Evolutionary conservation across 2,797 vertebrate genomes (phyloP).

Genomic region (Lycodopsis pacificus): DNA sequence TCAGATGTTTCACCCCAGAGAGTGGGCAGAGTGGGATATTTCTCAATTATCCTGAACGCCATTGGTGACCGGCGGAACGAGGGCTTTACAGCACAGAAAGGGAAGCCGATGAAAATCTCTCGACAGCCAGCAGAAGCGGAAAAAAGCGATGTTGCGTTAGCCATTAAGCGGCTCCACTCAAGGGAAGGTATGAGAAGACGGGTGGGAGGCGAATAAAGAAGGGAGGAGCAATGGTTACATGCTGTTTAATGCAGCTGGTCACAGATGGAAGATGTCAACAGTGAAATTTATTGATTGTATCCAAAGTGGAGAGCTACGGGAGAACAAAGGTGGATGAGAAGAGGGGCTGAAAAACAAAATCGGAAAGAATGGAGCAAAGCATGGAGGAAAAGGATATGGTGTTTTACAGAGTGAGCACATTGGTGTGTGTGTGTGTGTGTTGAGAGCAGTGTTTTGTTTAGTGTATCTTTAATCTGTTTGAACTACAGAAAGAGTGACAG

Average conservation of each 20-base stretch:
- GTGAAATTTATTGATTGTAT: constrained; percentile 48
- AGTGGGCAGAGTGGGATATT: constrained; percentile 66
- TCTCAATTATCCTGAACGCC: constrained; percentile 67
- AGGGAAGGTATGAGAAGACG: constrained; percentile 51
- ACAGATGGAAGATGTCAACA: constrained; percentile 43
- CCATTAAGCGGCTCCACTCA: constrained; percentile 54
- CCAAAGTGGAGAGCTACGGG: constrained; percentile 33
- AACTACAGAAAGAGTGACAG: constrained; percentile 40
- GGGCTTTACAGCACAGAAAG: constrained; percentile 37
- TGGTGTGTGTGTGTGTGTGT: background rate
- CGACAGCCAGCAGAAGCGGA: constrained; percentile 26
- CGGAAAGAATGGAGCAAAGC: constrained; percentile 33
- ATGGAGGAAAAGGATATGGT: constrained; percentile 28
- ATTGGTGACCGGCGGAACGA: constrained; percentile 49
- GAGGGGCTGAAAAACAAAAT: constrained; percentile 33
- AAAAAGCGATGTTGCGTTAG: constrained; percentile 29
- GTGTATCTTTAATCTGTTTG: constrained; percentile 37
- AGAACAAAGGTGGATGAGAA: constrained; percentile 37
- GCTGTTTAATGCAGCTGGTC: constrained; percentile 31
- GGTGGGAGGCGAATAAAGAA: constrained; percentile 52
- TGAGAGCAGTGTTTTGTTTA: constrained; percentile 36
- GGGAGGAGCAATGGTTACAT: constrained; percentile 10
- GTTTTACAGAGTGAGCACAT: constrained; percentile 23
- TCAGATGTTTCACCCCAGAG: constrained; percentile 60
- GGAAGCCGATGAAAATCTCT: constrained; percentile 49